Evolutionary conservation across 2,797 vertebrate species (phyloP).

Genomic region (Crocodylus rhombifer): DNA sequence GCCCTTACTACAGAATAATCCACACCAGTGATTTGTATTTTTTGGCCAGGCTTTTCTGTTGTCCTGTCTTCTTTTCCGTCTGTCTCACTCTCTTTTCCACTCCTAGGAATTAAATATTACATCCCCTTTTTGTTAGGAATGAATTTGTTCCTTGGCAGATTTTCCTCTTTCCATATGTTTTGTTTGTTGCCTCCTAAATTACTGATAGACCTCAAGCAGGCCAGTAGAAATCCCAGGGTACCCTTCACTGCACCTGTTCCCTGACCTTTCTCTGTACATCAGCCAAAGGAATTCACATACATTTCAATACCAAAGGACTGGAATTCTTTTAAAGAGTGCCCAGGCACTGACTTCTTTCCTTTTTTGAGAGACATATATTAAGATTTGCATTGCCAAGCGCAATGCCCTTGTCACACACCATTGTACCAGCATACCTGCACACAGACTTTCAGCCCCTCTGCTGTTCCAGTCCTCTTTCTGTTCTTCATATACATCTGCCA

Average conservation of each 20-base stretch:
- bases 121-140: not conserved
- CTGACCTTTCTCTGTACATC: not conserved
- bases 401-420: rapidly evolving
- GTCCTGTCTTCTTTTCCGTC: not conserved
- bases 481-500: not conserved
- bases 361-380: not conserved
- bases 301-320: not conserved
- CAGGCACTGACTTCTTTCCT: not conserved
- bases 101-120: not conserved
- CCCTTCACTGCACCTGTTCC: not conserved
- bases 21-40: not conserved
- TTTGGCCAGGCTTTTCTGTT: slow-evolving; percentile 7
- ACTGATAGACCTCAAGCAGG: not conserved
- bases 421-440: not conserved
- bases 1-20: slow-evolving; percentile 33
- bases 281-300: slow-evolving; percentile 12
- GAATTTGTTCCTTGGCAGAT: not conserved
- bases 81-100: not conserved
- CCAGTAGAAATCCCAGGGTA: not conserved
- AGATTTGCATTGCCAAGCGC: not conserved
- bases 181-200: not conserved
- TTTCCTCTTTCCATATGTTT: not conserved
- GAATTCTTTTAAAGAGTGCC: not conserved
- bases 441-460: not conserved
- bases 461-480: not conserved